Percentiles rank a stretch among this genome's conserved stretches.
Conservation (phyloP, 2,797 vertebrate species). For the Xenopus petersii region DNA sequence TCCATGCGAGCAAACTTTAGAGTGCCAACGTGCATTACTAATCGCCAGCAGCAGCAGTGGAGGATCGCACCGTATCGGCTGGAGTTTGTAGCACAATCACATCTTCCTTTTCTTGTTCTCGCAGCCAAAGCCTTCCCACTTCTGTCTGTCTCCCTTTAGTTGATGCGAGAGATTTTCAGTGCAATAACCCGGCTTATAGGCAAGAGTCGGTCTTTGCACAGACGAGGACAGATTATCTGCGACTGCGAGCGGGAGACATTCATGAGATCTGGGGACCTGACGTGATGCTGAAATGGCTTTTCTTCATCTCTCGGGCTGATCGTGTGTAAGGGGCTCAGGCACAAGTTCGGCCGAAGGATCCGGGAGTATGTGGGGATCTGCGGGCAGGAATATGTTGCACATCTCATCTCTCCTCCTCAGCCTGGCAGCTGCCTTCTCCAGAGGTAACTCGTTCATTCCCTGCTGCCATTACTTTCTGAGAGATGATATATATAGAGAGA, state of each 20-base stretch:
- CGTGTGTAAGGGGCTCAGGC: conserved; percentile 33
- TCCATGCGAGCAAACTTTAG: conserved; percentile 35
- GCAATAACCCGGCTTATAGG: not conserved
- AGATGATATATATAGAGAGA: no score
- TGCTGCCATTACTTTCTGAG: conserved; percentile 1
- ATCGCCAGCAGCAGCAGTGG: conserved; percentile 4
- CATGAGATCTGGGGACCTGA: not conserved
- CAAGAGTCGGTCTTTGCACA: conserved; percentile 10
- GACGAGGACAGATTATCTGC: conserved; percentile 1
- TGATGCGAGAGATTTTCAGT: not conserved
- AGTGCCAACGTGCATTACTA: conserved; percentile 26
- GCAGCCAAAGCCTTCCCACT: conserved; percentile 6
- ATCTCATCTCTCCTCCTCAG: conserved; percentile 61
- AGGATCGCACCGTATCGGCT: not conserved
- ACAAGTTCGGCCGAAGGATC: conserved; percentile 23
- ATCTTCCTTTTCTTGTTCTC: not conserved
- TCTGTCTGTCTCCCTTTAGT: not conserved
- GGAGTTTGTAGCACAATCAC: not conserved
- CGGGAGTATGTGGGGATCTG: conserved; percentile 56
- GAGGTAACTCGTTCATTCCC: conserved; percentile 60
- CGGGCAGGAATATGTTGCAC: conserved; percentile 61
- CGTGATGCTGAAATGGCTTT: conserved; percentile 45
- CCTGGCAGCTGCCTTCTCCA: conserved; percentile 65
- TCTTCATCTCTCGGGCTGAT: conserved; percentile 35
- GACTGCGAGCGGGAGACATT: not conserved